These are phyloP conservation scores for Hypomecis atomaria DNA, from an alignment of 2,888 invertebrate genomes.

Conservation along the genomic window DNA sequence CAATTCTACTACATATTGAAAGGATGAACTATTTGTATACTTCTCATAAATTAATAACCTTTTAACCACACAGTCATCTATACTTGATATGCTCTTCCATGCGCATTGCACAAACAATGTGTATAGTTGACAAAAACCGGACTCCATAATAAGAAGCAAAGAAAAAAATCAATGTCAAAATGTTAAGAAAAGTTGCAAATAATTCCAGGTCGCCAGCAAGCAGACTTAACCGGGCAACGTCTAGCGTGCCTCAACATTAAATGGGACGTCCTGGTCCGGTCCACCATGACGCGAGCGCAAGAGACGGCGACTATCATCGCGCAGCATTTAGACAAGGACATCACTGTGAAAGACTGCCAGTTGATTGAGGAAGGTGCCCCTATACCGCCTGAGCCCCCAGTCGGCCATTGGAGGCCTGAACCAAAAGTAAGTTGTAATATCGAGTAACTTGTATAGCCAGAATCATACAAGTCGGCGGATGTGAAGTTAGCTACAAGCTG, in stretches of 20 bases:
- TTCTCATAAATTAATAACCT: no score
- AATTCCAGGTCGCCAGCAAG: constrained; percentile 91
- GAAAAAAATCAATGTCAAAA: no score
- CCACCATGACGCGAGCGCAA: constrained; percentile 96
- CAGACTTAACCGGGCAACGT: constrained; percentile 92
- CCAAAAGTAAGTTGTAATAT: constrained; percentile 65
- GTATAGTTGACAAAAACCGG: no score
- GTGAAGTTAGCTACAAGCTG: no score
- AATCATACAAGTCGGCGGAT: no score
- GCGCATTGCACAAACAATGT: no score
- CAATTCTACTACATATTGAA: no score
- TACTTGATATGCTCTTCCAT: no score
- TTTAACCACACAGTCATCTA: no score
- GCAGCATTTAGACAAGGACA: constrained; percentile 86
- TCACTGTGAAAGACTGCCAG: constrained; percentile 86
- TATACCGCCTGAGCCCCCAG: constrained; percentile 96
- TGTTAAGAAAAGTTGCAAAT: no score
- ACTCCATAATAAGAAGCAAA: no score
- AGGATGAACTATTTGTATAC: no score
- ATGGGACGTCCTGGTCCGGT: constrained; percentile 92
- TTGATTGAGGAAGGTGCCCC: constrained; percentile 97
- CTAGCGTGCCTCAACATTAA: constrained; percentile 90
- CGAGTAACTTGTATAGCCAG: constrained; percentile 8
- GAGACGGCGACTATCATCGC: constrained; percentile 95
- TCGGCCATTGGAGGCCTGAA: constrained; percentile 95